Conservation (phyloP, 2,797 vertebrate species). For the Sorex maritimensis region DNA sequence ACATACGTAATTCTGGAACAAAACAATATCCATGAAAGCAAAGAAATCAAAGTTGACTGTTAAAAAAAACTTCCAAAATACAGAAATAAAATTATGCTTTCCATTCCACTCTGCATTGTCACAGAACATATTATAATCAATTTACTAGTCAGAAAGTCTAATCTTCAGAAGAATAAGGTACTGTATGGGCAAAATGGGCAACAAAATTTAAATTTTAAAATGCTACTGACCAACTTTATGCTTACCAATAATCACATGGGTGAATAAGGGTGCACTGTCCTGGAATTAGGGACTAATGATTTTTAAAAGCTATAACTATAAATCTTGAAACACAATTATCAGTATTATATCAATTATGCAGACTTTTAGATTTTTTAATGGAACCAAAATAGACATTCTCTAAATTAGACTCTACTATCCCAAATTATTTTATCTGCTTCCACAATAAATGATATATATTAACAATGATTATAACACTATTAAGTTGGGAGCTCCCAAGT, state of each 20-base stretch:
- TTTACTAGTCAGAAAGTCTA: background rate
- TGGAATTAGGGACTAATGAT: background rate
- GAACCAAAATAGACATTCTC: background rate
- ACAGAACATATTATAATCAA: background rate
- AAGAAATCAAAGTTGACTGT: constrained; percentile 31
- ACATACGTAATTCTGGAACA: constrained; percentile 97
- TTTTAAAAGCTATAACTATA: constrained; percentile 10
- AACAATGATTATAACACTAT: constrained; percentile 41
- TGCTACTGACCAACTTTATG: background rate
- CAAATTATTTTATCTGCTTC: constrained; percentile 14
- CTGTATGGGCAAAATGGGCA: constrained; percentile 1
- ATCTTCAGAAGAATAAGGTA: constrained; percentile 36
- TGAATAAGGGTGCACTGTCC: background rate
- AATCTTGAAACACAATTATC: background rate
- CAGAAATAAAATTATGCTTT: background rate
- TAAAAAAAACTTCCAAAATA: constrained; percentile 3
- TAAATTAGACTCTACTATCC: constrained; percentile 1
- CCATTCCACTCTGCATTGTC: background rate
- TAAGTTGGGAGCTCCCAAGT: constrained; percentile 39
- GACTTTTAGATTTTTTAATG: background rate
- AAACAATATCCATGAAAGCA: constrained; percentile 76
- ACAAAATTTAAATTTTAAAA: constrained; percentile 59
- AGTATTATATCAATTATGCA: constrained; percentile 21
- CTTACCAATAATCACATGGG: constrained; percentile 12
- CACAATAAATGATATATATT: constrained; percentile 17